Evolutionary conservation across 2,113 vertebrate species (phyloP), one percentile per base, ranked within the genome.

Genomic region (Malaclemys terrapin): DNA sequence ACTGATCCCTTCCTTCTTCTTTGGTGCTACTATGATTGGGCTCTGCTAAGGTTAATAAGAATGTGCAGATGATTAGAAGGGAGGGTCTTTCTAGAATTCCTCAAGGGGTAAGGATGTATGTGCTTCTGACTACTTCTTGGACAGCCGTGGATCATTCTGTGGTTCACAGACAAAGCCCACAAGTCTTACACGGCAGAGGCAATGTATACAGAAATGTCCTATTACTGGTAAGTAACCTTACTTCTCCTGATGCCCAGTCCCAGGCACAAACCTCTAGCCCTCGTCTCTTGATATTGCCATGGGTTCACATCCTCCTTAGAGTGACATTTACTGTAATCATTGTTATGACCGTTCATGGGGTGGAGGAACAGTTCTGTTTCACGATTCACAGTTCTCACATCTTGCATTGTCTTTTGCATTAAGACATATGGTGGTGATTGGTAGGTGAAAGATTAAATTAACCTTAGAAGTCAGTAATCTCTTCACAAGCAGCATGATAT

Each of bases 351-450:
- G 3, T 42, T 45, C 1, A 1, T 45, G 17, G 52, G 38, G 35
- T 95, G 49, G 76, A 83, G 52, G 53, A 85, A 38, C 89, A 92
- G 17, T 42, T 81, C 84, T 1, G 0, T 75, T 75, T 75, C 22
- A 14, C 6, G 20, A 13, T 76, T 76, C 11, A 13, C 49, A 16
- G 31, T 0, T 0, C 54, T 87, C 59, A 1, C 10, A 0, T 6
- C 0, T 0, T 52, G 42, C 42, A 25, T 59, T 10, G 4, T 45
- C 1, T 0, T 24, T 31, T 0, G 0, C 82, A 0, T 0, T 10
- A 24, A 47, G 17, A 78, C 0, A 1, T 25, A 6, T 2, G 38
- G 16, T 13, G 14, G 1, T 0, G 0, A 11, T 76, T 76, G 24
- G 17, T 27, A 54, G 56, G 79, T 4, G 25, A 38, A 80, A 65